phyloP scores from a whole-genome alignment of 2,113 vertebrate genomes.

The Lontra canadensis region DNA sequence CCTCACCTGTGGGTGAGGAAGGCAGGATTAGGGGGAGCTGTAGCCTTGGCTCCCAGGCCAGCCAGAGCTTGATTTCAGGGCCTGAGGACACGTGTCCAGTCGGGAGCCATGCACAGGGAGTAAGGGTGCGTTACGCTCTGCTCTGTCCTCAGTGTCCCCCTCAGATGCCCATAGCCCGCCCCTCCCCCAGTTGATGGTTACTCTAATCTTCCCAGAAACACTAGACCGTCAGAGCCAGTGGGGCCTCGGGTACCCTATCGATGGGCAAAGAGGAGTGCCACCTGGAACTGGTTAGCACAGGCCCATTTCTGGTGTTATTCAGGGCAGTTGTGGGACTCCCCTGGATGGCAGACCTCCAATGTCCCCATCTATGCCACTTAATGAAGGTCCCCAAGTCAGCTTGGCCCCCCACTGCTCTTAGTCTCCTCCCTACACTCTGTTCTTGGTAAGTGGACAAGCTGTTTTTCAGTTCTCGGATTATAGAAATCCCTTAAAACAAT shows the following conservation, averaged over 20 bases:
- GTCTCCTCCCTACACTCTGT: not conserved
- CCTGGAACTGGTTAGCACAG: not conserved
- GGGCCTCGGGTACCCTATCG: not conserved
- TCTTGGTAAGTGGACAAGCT: constrained; percentile 28
- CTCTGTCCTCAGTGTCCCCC: too few relatives aligned
- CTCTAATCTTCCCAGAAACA: not conserved
- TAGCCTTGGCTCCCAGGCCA: not conserved
- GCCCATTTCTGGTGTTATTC: not conserved
- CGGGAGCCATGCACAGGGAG: not conserved
- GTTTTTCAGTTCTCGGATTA: constrained; percentile 34
- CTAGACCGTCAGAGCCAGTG: not conserved
- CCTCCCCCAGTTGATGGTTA: not conserved
- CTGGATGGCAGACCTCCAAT: not conserved
- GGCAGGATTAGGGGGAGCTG: not conserved
- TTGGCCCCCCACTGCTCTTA: not conserved
- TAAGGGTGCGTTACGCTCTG: not conserved
- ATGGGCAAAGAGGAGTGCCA: not conserved
- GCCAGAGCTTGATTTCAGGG: not conserved
- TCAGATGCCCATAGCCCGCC: not conserved
- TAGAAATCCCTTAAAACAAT: constrained; percentile 57
- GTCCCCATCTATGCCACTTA: not conserved
- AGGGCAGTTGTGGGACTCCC: not conserved
- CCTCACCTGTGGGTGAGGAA: not conserved
- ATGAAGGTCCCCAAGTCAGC: too few relatives aligned
- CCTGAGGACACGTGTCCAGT: not conserved